Evolutionary conservation across 1,140 invertebrate species (phyloP), one percentile per base, ranked within the genome.

Genomic region (Lordiphosa clarofinis): DNA sequence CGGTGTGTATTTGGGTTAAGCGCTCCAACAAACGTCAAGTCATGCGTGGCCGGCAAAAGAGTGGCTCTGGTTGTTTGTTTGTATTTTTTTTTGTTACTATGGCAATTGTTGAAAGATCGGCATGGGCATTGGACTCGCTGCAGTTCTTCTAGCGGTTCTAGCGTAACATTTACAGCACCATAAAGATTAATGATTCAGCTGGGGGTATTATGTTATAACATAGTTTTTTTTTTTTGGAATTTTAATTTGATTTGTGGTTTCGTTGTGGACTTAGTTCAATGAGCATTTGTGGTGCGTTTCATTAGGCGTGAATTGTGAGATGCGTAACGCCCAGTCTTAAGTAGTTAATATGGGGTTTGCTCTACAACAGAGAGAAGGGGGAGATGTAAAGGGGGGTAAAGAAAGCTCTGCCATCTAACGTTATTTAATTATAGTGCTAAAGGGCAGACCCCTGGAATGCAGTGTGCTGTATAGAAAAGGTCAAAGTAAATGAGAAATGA

Each of bases 181-280:
- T 42, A 38, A 55, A 70, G 56, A 70, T 66, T 60, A 60, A 75
- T 75, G 55, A 47, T 48, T 48, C 7, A 42, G 15, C 13, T 35
- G 50, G 8, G 33, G 7, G 37, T 58, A 69, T 54, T 56, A 49
- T 58, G 48, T 56, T 37, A 55, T 39, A 48, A 56, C 47, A 76
- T 56, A 5, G 24, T 28, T 28, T 28, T 28, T 24, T 24, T 24
- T 24, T 58, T 76, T 73, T 68, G 73, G 74, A 76, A 73, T 79
- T 79, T 76, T 76, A 78, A 76, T 79, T 76, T 73, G 74, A 76
- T 73, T 79, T 76, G 74, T 79, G 73, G 73, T 78, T 75, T 53
- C 50, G 42, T 57, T 70, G 24, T 35, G 36, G 65, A 55, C 42
- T 44, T 53, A 56, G 48, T 60, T 76, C 54, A 61, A 28, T 66